Conservation (phyloP, 2,888 invertebrate species). For the Phania funesta region DNA sequence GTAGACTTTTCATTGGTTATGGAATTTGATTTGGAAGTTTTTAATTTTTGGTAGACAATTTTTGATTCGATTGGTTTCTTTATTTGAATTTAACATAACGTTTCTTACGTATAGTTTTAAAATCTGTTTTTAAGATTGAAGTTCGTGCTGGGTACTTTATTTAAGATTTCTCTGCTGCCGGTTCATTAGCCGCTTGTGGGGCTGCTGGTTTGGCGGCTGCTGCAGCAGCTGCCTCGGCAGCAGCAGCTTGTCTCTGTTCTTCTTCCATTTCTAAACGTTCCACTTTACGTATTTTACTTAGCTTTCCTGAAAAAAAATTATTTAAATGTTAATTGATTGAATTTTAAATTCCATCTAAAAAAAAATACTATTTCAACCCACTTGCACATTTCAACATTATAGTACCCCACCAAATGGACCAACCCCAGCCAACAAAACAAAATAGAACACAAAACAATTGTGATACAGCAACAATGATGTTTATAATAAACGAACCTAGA, state of each 20-base stretch:
- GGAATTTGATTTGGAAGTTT: conserved; percentile 40
- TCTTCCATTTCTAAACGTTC: conserved; percentile 81
- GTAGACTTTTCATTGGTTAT: conserved; percentile 36
- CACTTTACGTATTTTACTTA: conserved; percentile 83
- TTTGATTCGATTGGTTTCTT: background rate
- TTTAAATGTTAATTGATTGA: too few species aligned
- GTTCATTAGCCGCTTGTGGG: conserved; percentile 68
- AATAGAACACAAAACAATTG: conserved; percentile 97
- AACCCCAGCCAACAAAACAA: conserved; percentile 97
- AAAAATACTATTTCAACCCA: conserved; percentile 81
- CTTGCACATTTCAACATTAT: conserved; percentile 94
- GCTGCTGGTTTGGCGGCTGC: conserved; percentile 80
- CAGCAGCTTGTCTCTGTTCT: conserved; percentile 78
- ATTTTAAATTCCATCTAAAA: background rate
- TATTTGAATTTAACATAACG: conserved; percentile 47
- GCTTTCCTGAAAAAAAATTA: conserved; percentile 82
- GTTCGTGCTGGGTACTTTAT: conserved; percentile 42
- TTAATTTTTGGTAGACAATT: conserved; percentile 55
- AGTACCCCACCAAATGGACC: conserved; percentile 99
- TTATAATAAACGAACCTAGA: conserved; percentile 91
- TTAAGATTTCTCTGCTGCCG: conserved; percentile 60
- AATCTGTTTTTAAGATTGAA: conserved; percentile 57
- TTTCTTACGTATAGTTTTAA: conserved; percentile 16
- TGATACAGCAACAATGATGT: conserved; percentile 91
- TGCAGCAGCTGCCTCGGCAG: conserved; percentile 81